Evolutionary conservation across 2,113 vertebrate genomes (phyloP).

Genomic region (Probosciger aterrimus): DNA sequence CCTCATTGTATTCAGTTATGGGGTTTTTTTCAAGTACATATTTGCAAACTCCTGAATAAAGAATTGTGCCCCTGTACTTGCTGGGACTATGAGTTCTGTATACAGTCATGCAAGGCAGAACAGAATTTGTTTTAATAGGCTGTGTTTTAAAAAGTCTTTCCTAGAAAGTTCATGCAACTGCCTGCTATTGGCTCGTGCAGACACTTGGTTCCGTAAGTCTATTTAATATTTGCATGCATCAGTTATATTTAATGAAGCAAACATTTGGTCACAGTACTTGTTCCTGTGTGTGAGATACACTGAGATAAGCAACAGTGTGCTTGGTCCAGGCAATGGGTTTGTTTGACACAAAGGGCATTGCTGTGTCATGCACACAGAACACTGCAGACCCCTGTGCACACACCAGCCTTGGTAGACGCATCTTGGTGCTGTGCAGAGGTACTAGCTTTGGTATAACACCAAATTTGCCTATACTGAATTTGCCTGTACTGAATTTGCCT

Average conservation of each 20-base stretch:
- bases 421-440: not conserved
- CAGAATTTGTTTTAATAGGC: not conserved
- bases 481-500: not conserved
- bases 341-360: not conserved
- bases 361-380: not conserved
- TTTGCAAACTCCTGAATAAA: not conserved
- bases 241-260: not conserved
- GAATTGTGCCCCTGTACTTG: not conserved
- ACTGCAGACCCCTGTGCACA: not conserved
- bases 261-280: not conserved
- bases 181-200: not conserved
- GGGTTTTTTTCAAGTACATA: not conserved
- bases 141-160: not conserved
- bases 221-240: not conserved
- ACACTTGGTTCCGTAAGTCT: not conserved
- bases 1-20: not conserved
- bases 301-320: not conserved
- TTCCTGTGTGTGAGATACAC: not conserved
- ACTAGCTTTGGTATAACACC: not conserved
- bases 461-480: not conserved
- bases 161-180: not conserved
- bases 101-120: not conserved
- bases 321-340: not conserved
- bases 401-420: not conserved
- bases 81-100: not conserved